Percentiles rank a stretch among this genome's conserved stretches.
phyloP scores from a whole-genome alignment of 2,113 vertebrate species.

The Microcebus ravelobensis region DNA sequence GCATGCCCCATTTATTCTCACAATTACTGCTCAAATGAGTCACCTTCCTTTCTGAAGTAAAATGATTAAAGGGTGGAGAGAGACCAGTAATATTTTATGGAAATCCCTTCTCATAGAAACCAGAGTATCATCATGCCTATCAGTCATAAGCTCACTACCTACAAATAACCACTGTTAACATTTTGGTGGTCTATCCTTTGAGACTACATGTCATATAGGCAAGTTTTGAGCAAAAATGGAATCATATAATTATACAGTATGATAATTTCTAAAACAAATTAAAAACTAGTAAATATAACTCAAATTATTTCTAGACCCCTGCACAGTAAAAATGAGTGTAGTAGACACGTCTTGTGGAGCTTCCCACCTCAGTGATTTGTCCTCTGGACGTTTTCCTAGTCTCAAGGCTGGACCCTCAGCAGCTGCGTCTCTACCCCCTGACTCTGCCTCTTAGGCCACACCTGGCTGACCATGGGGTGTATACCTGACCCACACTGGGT shows the following conservation, averaged over 20 bases:
- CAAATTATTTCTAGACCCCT: background rate
- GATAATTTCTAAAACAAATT: background rate
- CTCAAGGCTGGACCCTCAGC: background rate
- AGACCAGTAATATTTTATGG: background rate
- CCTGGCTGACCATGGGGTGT: background rate
- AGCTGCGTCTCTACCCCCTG: background rate
- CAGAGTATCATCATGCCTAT: background rate
- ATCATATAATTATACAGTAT: background rate
- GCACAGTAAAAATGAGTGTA: background rate
- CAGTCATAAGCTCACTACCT: background rate
- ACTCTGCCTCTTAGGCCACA: background rate
- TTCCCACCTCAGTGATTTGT: background rate
- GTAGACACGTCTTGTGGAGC: background rate
- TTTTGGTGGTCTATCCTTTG: background rate
- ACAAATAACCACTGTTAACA: background rate
- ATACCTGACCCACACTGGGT: background rate
- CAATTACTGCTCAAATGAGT: background rate
- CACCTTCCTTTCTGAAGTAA: background rate
- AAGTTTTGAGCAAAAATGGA: constrained; percentile 32
- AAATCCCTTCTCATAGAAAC: background rate
- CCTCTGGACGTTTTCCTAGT: background rate
- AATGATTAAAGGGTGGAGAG: background rate
- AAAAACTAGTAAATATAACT: background rate
- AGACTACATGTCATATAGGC: background rate
- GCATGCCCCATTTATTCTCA: background rate